phyloP scores from a whole-genome alignment of 1,140 invertebrate genomes.

The Heliothis subflexa region DNA sequence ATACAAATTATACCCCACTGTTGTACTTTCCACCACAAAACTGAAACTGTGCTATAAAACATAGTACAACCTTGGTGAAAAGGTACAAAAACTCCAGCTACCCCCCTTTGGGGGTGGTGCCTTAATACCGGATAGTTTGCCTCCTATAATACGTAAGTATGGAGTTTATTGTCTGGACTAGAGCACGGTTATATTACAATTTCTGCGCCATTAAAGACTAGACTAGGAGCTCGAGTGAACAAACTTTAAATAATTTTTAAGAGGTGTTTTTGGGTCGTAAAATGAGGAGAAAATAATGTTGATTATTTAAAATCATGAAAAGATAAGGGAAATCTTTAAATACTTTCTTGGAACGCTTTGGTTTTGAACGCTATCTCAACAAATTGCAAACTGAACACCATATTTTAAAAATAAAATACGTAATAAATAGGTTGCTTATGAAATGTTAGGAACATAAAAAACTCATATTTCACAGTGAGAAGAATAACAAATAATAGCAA shows the following conservation, averaged over 20 bases:
- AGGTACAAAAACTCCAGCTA: slow-evolving; percentile 26
- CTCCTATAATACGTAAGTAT: slow-evolving; percentile 49
- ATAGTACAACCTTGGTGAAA: slow-evolving; percentile 9
- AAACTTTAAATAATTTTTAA: slow-evolving; percentile 22
- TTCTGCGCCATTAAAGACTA: slow-evolving; percentile 67
- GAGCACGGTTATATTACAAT: slow-evolving; percentile 49
- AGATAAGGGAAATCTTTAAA: too few relatives aligned
- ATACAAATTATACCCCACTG: neutral
- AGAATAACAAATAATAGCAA: neutral
- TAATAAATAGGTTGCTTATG: too few relatives aligned
- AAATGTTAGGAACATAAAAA: too few relatives aligned
- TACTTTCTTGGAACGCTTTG: too few relatives aligned
- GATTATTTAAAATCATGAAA: too few relatives aligned
- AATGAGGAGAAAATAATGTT: too few relatives aligned
- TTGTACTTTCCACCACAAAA: neutral
- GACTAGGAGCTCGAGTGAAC: slow-evolving; percentile 53
- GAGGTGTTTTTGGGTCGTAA: neutral
- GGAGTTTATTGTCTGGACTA: slow-evolving; percentile 66
- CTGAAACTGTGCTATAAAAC: slow-evolving; percentile 20
- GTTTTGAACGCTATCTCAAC: too few relatives aligned
- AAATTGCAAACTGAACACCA: too few relatives aligned
- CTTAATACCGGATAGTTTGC: slow-evolving; percentile 33
- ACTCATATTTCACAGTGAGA: too few relatives aligned
- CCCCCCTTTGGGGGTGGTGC: slow-evolving; percentile 6
- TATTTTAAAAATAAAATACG: too few relatives aligned